Evolutionary conservation across 1,140 invertebrate genomes (phyloP).

Genomic region (Macrostomum lignano): DNA sequence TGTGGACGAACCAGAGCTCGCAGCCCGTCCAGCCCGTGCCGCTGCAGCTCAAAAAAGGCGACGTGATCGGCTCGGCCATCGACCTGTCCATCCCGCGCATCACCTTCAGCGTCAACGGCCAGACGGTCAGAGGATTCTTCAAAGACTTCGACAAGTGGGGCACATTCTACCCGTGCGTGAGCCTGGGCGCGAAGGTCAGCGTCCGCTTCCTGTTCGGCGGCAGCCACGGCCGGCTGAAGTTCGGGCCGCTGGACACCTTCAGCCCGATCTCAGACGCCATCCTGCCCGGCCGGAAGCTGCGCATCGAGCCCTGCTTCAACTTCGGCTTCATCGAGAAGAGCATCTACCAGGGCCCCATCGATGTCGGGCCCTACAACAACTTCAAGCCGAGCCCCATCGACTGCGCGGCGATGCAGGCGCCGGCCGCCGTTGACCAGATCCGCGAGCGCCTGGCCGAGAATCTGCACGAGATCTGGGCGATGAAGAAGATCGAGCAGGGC

Average conservation of each 20-base stretch:
- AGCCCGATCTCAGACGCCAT: constrained; percentile 69
- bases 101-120: constrained; percentile 76
- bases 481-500: constrained; percentile 92
- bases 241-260: constrained; percentile 59
- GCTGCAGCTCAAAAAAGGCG: constrained; percentile 44
- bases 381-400: neutral
- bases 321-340: constrained; percentile 78
- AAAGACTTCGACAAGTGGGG: constrained; percentile 79
- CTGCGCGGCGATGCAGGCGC: constrained; percentile 31
- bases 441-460: constrained; percentile 86
- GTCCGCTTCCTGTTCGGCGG: constrained; percentile 84
- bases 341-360: constrained; percentile 44
- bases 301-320: constrained; percentile 78
- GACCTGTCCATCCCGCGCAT: constrained; percentile 77
- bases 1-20: constrained; percentile 43
- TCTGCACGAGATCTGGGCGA: constrained; percentile 96
- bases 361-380: constrained; percentile 2
- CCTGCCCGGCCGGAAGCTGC: constrained; percentile 60
- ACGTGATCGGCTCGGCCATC: constrained; percentile 74
- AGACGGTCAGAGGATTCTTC: constrained; percentile 56
- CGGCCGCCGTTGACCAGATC: constrained; percentile 66
- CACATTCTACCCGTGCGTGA: constrained; percentile 93
- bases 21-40: constrained; percentile 1
- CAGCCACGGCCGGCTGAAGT: constrained; percentile 71
- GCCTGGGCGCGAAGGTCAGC: constrained; percentile 77